phyloP scores from a whole-genome alignment of 2,797 vertebrate species.

The Smutsia temminckii region DNA sequence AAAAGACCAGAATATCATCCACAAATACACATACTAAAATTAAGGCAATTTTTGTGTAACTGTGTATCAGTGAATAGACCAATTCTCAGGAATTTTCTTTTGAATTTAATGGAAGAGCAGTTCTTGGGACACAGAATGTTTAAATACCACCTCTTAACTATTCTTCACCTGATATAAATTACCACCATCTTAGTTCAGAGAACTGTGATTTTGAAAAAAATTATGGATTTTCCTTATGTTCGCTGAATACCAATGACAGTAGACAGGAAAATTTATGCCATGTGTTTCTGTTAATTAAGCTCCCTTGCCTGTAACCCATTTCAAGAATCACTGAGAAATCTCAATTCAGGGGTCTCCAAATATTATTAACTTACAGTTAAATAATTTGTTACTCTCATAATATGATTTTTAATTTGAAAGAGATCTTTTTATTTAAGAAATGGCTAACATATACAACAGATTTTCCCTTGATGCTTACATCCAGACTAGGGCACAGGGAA shows the following conservation, averaged over 20 bases:
- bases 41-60: not conserved
- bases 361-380: conserved; percentile 41
- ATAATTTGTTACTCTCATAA: not conserved
- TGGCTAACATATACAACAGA: not conserved
- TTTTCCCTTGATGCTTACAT: not conserved
- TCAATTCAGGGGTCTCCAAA: conserved; percentile 7
- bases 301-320: not conserved
- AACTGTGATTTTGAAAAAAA: conserved; percentile 39
- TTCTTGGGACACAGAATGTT: not conserved
- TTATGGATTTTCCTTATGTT: conserved; percentile 37
- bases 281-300: conserved; percentile 65
- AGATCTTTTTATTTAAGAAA: conserved; percentile 37
- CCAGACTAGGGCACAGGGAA: not conserved
- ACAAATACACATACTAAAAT: not conserved
- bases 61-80: not conserved
- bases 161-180: conserved; percentile 24
- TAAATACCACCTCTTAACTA: conserved; percentile 9
- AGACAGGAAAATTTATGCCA: conserved; percentile 38
- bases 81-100: not conserved
- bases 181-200: conserved; percentile 5
- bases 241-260: not conserved
- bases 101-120: not conserved
- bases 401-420: conserved; percentile 40
- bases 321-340: conserved; percentile 41
- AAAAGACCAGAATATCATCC: not conserved